phyloP scores from a whole-genome alignment of 2,888 invertebrate genomes.

The Acronicta psi region DNA sequence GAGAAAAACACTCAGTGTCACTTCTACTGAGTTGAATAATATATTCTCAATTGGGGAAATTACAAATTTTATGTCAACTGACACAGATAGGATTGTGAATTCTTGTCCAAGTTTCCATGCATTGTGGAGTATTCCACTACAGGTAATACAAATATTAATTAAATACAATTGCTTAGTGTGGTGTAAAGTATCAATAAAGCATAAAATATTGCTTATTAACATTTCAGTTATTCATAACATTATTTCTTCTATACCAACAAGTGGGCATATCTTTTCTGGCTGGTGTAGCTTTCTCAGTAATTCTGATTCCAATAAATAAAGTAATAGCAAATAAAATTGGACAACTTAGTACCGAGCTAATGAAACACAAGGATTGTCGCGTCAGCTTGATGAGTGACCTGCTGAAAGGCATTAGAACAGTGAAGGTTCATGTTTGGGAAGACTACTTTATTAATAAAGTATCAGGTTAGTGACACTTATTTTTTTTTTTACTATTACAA shows the following conservation, averaged over 20 bases:
- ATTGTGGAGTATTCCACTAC: conserved; percentile 98
- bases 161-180: background rate
- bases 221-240: conserved; percentile 93
- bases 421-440: conserved; percentile 98
- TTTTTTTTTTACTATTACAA: too few species aligned
- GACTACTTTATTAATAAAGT: conserved; percentile 93
- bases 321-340: conserved; percentile 96
- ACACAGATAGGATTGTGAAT: conserved; percentile 98
- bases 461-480: conserved; percentile 83
- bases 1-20: conserved; percentile 86
- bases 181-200: background rate
- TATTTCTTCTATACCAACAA: conserved; percentile 95
- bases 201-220: conserved; percentile 12
- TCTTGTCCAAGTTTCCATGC: conserved; percentile 98
- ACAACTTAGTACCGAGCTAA: conserved; percentile 94
- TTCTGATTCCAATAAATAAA: conserved; percentile 98
- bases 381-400: conserved; percentile 96
- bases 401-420: conserved; percentile 95
- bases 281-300: conserved; percentile 95
- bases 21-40: conserved; percentile 82
- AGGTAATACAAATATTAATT: conserved; percentile 81
- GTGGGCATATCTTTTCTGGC: conserved; percentile 97
- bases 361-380: conserved; percentile 96
- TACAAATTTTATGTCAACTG: conserved; percentile 98
- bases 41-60: conserved; percentile 94